Evolutionary conservation across 2,888 invertebrate genomes (phyloP).

Genomic region (Diplolepis rosae): DNA sequence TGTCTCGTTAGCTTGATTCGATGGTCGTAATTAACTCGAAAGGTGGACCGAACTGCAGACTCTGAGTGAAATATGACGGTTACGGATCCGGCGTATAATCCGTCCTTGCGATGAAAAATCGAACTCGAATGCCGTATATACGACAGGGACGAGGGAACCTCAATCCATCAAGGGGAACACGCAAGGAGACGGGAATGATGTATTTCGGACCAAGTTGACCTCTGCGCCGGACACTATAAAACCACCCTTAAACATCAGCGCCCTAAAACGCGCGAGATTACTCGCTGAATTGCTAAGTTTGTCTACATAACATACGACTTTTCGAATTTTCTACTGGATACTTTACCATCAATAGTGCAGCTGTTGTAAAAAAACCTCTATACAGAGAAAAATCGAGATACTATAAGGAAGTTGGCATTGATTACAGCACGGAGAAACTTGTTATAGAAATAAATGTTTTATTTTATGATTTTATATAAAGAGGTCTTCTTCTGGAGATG

Average conservation of each 20-base stretch:
- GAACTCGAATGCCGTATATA: slow-evolving; percentile 48
- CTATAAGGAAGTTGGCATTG: too few species aligned
- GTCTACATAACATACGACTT: slow-evolving; percentile 32
- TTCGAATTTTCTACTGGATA: slow-evolving; percentile 16
- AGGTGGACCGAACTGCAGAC: neutral
- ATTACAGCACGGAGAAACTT: too few species aligned
- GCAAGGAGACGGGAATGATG: slow-evolving; percentile 60
- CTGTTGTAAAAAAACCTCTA: neutral
- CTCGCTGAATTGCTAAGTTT: slow-evolving; percentile 55
- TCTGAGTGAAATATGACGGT: slow-evolving; percentile 33
- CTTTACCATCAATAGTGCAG: neutral
- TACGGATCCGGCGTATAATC: slow-evolving; percentile 53
- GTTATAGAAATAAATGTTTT: too few species aligned
- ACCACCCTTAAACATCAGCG: slow-evolving; percentile 67
- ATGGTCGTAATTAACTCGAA: neutral
- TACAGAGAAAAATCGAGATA: too few species aligned
- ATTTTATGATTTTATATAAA: too few species aligned
- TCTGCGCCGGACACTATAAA: slow-evolving; percentile 69
- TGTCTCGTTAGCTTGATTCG: neutral
- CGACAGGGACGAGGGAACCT: slow-evolving; percentile 50
- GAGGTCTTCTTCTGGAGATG: too few species aligned
- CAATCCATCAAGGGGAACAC: slow-evolving; percentile 61
- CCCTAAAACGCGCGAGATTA: slow-evolving; percentile 59
- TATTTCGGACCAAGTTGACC: slow-evolving; percentile 67
- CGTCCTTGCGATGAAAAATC: slow-evolving; percentile 57